These are phyloP conservation scores for Cephus rjabovi DNA, from an alignment of 2,888 invertebrate genomes.

Conservation along the genomic window DNA sequence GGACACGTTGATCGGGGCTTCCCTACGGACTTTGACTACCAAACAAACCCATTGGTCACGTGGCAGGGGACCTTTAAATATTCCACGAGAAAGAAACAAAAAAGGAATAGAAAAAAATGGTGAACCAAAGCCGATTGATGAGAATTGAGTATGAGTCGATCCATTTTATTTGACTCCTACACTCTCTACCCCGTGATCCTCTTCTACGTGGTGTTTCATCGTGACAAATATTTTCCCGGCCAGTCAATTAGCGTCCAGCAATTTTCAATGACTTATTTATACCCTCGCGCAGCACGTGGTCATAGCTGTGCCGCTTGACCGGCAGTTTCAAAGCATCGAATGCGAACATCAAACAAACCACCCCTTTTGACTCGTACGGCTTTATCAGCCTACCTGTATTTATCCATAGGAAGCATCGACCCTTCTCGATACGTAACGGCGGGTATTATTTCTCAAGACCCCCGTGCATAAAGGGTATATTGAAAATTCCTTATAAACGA, in stretches of 20 bases:
- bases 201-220: neutral
- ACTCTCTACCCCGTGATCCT: too few species aligned
- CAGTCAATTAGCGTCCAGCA: neutral
- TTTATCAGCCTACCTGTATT: neutral
- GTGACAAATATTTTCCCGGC: neutral
- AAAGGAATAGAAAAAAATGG: neutral
- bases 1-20: neutral
- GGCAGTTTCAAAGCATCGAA: neutral
- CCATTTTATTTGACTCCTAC: too few species aligned
- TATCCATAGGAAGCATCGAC: neutral
- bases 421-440: neutral
- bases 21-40: neutral
- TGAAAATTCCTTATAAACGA: neutral
- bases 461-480: neutral
- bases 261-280: neutral
- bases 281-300: neutral
- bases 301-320: neutral
- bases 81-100: neutral
- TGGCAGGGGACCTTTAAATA: neutral
- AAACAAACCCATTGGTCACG: neutral
- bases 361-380: neutral
- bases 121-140: neutral
- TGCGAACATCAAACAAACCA: neutral
- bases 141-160: neutral
- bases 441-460: neutral